Percentiles rank a stretch among this genome's conserved stretches.
Conservation (phyloP, 2,113 vertebrate genomes). For the Ictidomys tridecemlineatus region DNA sequence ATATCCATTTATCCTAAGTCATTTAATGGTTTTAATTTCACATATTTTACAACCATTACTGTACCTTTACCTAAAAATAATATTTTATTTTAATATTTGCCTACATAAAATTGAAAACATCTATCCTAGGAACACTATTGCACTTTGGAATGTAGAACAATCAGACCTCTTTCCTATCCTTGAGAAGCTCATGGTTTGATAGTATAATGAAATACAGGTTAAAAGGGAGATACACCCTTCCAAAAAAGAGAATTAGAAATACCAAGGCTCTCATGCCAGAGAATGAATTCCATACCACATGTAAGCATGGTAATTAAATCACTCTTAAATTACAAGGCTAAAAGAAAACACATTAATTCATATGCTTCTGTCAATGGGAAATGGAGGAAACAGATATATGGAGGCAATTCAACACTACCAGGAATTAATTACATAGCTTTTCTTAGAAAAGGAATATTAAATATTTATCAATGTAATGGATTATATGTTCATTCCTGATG, state of each 20-base stretch:
- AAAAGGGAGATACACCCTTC: background rate
- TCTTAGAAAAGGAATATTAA: background rate
- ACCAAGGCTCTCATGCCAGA: background rate
- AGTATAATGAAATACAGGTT: background rate
- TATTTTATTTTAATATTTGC: background rate
- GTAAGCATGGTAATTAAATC: background rate
- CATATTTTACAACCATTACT: background rate
- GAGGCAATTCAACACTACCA: background rate
- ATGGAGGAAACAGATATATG: background rate
- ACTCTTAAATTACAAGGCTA: background rate
- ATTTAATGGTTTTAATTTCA: background rate
- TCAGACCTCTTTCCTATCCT: background rate
- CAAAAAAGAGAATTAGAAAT: background rate
- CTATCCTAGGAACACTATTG: background rate
- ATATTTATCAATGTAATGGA: background rate
- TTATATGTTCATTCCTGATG: background rate
- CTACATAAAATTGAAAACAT: background rate
- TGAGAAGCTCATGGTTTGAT: background rate
- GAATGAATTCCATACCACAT: background rate
- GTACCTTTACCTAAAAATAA: background rate
- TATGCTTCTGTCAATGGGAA: background rate
- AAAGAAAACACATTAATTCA: background rate
- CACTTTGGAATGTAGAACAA: background rate
- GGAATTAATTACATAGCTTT: background rate
- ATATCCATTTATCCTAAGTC: background rate